A percentile compares a stretch with the other conserved stretches of the same genome.
These are phyloP conservation scores for Crepidodera aurea DNA, from an alignment of 2,888 invertebrate species.

Conservation along the genomic window DNA sequence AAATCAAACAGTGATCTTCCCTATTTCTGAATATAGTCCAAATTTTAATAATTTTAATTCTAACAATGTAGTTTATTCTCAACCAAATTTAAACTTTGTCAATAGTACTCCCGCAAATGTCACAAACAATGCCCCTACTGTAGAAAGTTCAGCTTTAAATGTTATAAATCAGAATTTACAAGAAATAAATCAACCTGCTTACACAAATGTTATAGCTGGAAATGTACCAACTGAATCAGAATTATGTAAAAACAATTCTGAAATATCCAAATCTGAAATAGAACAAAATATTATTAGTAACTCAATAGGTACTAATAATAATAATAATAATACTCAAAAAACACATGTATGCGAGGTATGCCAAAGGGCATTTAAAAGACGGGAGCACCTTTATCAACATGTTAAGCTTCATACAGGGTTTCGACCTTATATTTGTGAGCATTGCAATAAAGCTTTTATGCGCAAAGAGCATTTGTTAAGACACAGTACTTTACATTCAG, in stretches of 20 bases:
- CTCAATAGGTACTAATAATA: background rate
- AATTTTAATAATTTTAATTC: constrained; percentile 43
- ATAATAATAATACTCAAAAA: constrained; percentile 35
- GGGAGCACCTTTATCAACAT: constrained; percentile 75
- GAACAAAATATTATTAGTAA: constrained; percentile 28
- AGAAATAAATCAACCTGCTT: constrained; percentile 32
- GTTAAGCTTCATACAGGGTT: constrained; percentile 72
- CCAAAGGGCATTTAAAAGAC: constrained; percentile 71
- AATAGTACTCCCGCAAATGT: constrained; percentile 42
- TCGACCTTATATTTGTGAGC: constrained; percentile 71
- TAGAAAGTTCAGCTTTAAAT: constrained; percentile 46
- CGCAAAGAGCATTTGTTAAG: constrained; percentile 74
- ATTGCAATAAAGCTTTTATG: constrained; percentile 73
- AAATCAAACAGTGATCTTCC: constrained; percentile 51
- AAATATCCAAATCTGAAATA: constrained; percentile 13
- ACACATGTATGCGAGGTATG: constrained; percentile 66
- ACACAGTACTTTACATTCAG: constrained; percentile 73
- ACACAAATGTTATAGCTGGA: constrained; percentile 38
- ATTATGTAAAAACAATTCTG: constrained; percentile 2
- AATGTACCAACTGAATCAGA: constrained; percentile 16
- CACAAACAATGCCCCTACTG: constrained; percentile 37
- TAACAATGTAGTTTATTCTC: constrained; percentile 41
- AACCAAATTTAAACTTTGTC: constrained; percentile 40
- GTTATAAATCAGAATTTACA: constrained; percentile 44
- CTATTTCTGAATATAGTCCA: constrained; percentile 48